These are phyloP conservation scores for Sparidentex hasta DNA, from an alignment of 2,797 vertebrate genomes.

Conservation along the genomic window DNA sequence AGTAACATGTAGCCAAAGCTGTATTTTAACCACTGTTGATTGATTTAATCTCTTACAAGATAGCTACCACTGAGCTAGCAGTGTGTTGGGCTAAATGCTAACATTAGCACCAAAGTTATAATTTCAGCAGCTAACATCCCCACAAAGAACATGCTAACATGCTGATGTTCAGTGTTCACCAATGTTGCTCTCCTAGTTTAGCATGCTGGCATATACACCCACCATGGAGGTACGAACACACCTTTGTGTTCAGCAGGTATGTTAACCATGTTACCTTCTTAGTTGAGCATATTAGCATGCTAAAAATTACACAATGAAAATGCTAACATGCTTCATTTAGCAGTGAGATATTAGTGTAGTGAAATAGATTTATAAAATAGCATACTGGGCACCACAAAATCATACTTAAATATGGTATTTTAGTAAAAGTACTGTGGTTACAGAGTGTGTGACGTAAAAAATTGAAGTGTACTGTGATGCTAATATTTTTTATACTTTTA, in stretches of 20 bases:
- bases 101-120: not conserved
- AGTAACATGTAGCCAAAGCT: no score
- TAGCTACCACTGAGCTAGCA: not conserved
- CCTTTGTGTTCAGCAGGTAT: not conserved
- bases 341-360: no score
- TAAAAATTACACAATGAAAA: not conserved
- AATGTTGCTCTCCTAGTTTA: not conserved
- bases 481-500: no score
- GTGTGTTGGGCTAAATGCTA: not conserved
- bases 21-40: no score
- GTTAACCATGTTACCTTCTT: not conserved
- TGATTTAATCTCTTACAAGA: no score
- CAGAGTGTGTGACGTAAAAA: no score
- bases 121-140: not conserved
- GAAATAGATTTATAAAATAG: no score
- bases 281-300: not conserved
- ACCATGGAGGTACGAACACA: not conserved
- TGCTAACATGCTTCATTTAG: not conserved
- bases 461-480: no score
- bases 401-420: no score
- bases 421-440: no score
- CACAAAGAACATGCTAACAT: not conserved
- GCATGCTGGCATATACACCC: not conserved
- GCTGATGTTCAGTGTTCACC: not conserved
- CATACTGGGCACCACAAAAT: no score